Base-by-base conservation (phyloP, 2,113 vertebrate genomes). In the Phylloscopus trochiloides region DNA sequence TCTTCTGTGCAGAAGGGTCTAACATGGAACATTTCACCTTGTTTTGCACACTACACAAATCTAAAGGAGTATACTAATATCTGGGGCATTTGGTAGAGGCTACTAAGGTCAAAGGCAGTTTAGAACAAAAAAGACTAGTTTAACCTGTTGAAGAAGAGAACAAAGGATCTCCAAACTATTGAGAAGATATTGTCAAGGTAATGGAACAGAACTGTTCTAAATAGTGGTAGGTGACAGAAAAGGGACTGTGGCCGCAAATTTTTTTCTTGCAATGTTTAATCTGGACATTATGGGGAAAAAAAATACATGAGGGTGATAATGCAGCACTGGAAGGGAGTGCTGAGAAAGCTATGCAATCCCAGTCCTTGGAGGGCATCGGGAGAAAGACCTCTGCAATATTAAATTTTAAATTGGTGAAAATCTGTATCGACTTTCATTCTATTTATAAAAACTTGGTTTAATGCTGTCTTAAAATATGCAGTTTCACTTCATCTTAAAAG, bases 1-100 rank as follows among this genome's bases (percentile, higher is more conserved):
- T 50, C 13, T 18, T 52, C 7, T 48, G 3, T 26, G 18, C n/a
- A 15, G 4, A 50, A 68, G 6, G 13, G 7, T 77, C 12, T 81
- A 31, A 74, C 9, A 16, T 6, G 4, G 4, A 87, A 61, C 14
- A 48, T 77, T 77, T 87, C 14, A 1, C 9, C 21, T 12, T 9
- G 25, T 78, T 88, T 66, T 85, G 14, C 47, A 17, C 17, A 61
- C 6, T 14, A 22, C 0, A 1, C 6, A 45, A 6, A 12, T 43
- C 12, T 45, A 19, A 81, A 74, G 17, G 13, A 52, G 7, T 24
- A 50, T 7, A 8, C 1, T 28, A 58, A 74, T 50, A 54, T 22
- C 5, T 6, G 5, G 10, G 31, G 2, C 1, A 0, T 48, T 65
- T 16, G 47, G 6, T 1, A 81, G 50, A 76, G 32, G 4, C 0